Evolutionary conservation across 2,113 vertebrate species (phyloP).

Genomic region (Ascaphus truei): DNA sequence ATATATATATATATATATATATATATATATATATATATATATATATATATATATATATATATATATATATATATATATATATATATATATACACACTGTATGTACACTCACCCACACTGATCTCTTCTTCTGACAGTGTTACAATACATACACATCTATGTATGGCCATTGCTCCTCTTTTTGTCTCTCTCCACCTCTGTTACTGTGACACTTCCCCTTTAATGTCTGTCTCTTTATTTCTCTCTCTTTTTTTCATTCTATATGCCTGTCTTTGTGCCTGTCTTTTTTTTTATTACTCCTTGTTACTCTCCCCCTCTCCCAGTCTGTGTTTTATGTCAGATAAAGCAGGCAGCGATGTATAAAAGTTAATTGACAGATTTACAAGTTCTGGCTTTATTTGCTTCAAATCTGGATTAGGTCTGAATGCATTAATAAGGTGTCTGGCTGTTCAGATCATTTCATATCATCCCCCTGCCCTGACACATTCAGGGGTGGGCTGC

Average conservation of each 20-base stretch:
- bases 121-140: too few relatives aligned
- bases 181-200: neutral
- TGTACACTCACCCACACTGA: too few relatives aligned
- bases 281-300: neutral
- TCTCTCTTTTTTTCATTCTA: neutral
- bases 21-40: too few relatives aligned
- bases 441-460: slow-evolving; percentile 28
- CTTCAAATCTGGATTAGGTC: slow-evolving; percentile 29
- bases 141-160: too few relatives aligned
- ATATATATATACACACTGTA: too few relatives aligned
- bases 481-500: slow-evolving; percentile 5
- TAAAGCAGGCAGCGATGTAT: slow-evolving; percentile 19
- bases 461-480: slow-evolving; percentile 12
- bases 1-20: too few relatives aligned
- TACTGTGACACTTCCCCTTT: neutral
- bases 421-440: slow-evolving; percentile 33
- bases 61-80: too few relatives aligned
- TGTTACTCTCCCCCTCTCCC: neutral
- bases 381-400: slow-evolving; percentile 32
- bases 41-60: too few relatives aligned
- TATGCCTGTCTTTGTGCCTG: too few relatives aligned
- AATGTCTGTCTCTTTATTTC: neutral
- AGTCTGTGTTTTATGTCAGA: slow-evolving; percentile 16
- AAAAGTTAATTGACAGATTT: slow-evolving; percentile 37
- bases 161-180: neutral